Evolutionary conservation across 2,888 invertebrate species (phyloP), one percentile per base, ranked within the genome.

Genomic region (Cenopis cana): DNA sequence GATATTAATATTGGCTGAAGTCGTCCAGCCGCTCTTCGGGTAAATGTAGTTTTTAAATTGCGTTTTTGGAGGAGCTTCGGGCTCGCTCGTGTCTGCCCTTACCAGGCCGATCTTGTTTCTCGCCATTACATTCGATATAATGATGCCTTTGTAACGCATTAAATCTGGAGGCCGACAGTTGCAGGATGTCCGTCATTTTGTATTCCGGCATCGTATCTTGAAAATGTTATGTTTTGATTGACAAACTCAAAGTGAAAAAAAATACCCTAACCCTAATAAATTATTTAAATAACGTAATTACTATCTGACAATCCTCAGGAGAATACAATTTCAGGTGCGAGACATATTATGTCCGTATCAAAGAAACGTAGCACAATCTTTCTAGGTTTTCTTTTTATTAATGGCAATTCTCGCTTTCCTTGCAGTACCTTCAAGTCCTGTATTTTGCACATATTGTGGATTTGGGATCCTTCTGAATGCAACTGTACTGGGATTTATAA

Each of bases 41-140:
- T 87, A 85, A 88, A 90, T 89, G 88, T 90, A 90, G 90, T 89
- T 90, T 90, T 89, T 91, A 90, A 91, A 90, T 90, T 89, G 87
- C 87, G 85, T 86, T 89, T 90, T 89, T 85, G 89, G 89, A 82
- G 81, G 64, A 59, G 52, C 61, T 55, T 57, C 65, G 56, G 55
- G 18, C 50, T 54, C 65, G 73, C 60, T 54, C 62, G 70, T 74
- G 74, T 69, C 73, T 75, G 78, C 75, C 75, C 77, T 78, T 79
- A 75, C 76, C 76, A 76, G 79, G 77, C 76, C 73, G 76, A 56
- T 64, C 74, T 67, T 76, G 76, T 78, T 74, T 69, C 76, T 76
- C 76, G 76, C 79, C 57, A 74, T 75, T 62, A 41, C 67, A 68
- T 67, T 62, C 54, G 59, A 66, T 72, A 71, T 74, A 77, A 72